Conservation (phyloP, 2,797 vertebrate species). For the Trachurus trachurus region DNA sequence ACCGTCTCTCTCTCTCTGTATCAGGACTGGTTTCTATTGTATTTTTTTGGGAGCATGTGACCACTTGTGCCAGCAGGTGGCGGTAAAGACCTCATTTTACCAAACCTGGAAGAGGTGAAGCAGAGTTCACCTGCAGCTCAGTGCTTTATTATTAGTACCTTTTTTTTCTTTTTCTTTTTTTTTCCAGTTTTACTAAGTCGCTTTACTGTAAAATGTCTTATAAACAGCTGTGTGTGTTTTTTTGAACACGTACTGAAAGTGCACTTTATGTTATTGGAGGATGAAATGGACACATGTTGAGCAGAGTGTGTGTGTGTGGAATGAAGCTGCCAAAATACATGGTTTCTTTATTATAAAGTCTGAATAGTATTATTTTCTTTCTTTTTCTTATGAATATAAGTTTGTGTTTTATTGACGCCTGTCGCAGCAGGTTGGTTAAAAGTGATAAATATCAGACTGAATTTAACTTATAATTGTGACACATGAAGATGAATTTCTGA, state of each 20-base stretch:
- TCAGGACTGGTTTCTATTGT: neutral
- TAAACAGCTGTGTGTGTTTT: neutral
- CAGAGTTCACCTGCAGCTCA: constrained; percentile 32
- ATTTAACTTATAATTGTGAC: too few relatives aligned
- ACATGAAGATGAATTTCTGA: too few relatives aligned
- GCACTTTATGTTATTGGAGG: constrained; percentile 53
- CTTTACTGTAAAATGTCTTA: neutral
- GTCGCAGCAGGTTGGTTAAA: too few relatives aligned
- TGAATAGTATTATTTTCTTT: too few relatives aligned
- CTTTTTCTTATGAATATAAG: too few relatives aligned
- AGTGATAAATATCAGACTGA: too few relatives aligned
- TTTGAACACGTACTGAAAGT: constrained; percentile 27
- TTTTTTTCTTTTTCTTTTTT: too few relatives aligned
- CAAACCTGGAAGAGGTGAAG: neutral
- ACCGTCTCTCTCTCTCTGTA: neutral
- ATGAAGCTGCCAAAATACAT: neutral
- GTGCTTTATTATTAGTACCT: constrained; percentile 1
- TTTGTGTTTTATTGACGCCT: neutral
- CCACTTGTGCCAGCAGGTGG: constrained; percentile 53
- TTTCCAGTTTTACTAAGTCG: neutral
- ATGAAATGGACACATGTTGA: constrained; percentile 10
- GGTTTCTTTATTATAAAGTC: neutral
- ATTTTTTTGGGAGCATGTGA: neutral
- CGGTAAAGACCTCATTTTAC: constrained; percentile 26
- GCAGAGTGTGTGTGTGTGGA: neutral